These are phyloP conservation scores for Trissolcus brochymenae DNA, from an alignment of 2,888 invertebrate genomes.

Conservation along the genomic window DNA sequence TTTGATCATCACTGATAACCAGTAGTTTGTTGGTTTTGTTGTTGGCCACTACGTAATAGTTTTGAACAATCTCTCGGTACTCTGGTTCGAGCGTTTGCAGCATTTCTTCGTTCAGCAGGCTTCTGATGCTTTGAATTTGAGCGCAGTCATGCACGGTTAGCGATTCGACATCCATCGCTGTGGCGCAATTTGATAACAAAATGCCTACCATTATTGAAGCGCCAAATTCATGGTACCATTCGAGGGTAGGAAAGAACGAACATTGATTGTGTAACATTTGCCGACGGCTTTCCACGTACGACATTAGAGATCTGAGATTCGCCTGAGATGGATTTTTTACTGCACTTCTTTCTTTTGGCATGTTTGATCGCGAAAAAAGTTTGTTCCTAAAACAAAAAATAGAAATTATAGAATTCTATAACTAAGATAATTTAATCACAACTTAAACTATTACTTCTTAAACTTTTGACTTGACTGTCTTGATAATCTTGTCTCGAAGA, in stretches of 20 bases:
- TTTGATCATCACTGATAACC: background rate
- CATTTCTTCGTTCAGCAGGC: background rate
- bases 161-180: conserved; percentile 1
- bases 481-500: too few species aligned
- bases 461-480: too few species aligned
- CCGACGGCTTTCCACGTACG: background rate
- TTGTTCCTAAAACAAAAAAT: too few species aligned
- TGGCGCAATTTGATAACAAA: conserved; percentile 12
- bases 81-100: background rate
- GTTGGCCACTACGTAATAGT: conserved; percentile 10
- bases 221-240: background rate
- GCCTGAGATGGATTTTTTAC: background rate
- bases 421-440: too few species aligned
- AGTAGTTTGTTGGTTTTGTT: conserved; percentile 12
- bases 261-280: background rate
- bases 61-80: conserved; percentile 7
- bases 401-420: too few species aligned
- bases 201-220: conserved; percentile 8
- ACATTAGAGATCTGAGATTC: background rate
- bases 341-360: background rate
- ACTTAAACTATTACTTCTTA: too few species aligned
- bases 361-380: background rate
- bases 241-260: background rate
- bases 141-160: conserved; percentile 5
- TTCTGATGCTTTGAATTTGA: conserved; percentile 6